Conservation (phyloP, 2,113 vertebrate genomes). For the Silurus glanis region DNA sequence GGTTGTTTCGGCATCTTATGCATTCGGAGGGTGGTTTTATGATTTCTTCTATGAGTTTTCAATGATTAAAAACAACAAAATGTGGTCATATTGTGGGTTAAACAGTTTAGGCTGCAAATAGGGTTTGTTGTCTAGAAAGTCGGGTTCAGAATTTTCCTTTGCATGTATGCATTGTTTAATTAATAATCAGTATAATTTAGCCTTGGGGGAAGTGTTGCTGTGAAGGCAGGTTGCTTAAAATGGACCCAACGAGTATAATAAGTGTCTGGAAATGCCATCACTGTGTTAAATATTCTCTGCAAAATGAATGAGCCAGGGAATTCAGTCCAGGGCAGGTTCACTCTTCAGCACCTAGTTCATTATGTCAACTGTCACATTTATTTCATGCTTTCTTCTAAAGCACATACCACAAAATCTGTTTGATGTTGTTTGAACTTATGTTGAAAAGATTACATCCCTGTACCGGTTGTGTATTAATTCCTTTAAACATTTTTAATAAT, state of each 20-base stretch:
- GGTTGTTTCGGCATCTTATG: background rate
- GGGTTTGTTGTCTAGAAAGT: background rate
- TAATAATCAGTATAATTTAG: background rate
- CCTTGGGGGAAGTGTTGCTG: background rate
- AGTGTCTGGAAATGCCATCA: background rate
- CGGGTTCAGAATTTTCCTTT: background rate
- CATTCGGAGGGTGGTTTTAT: background rate
- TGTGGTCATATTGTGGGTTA: background rate
- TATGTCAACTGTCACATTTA: background rate
- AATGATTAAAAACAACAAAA: background rate
- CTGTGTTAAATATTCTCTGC: background rate
- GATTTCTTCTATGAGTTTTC: background rate
- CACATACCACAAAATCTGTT: background rate
- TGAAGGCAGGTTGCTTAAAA: background rate
- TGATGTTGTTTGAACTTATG: background rate
- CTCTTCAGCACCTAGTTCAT: slow-evolving; percentile 23
- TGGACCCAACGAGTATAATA: slow-evolving; percentile 18
- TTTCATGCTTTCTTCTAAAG: background rate
- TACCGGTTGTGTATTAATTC: background rate
- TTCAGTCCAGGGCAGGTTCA: background rate
- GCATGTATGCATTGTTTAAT: background rate
- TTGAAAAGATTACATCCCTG: slow-evolving; percentile 10
- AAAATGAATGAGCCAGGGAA: background rate
- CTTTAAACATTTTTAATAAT: background rate
- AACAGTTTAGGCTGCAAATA: background rate